Conservation (phyloP, 2,888 invertebrate genomes). For the Cyclophora albipunctata region DNA sequence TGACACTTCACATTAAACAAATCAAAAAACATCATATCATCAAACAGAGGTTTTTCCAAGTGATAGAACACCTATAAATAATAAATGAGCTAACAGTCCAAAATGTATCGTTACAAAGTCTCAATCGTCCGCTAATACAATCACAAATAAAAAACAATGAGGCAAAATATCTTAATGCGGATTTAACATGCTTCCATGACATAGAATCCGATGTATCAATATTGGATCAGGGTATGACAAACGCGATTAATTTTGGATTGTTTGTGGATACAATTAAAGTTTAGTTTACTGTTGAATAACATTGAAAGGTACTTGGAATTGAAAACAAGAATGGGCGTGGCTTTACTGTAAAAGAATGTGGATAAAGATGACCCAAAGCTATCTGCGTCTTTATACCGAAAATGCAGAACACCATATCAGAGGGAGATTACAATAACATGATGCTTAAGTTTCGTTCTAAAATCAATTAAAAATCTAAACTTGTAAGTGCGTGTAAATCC, state of each 20-base stretch:
- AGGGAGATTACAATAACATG: too few relatives aligned
- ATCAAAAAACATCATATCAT: constrained; percentile 14
- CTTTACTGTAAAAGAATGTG: too few relatives aligned
- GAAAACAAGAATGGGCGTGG: too few relatives aligned
- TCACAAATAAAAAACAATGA: constrained; percentile 56
- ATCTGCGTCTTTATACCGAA: too few relatives aligned
- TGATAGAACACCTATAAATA: constrained; percentile 61
- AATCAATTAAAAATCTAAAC: too few relatives aligned
- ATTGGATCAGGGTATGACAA: constrained; percentile 43
- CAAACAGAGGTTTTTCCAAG: constrained; percentile 44
- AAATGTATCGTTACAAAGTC: constrained; percentile 63
- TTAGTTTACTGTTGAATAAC: constrained; percentile 26
- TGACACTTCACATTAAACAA: constrained; percentile 2
- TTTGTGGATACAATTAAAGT: constrained; percentile 8
- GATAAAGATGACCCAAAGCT: too few relatives aligned
- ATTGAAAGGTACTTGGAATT: constrained; percentile 9
- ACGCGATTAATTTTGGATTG: constrained; percentile 23
- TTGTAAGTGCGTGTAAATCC: too few relatives aligned
- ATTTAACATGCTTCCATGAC: constrained; percentile 60
- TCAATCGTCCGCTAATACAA: constrained; percentile 70
- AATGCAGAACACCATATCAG: too few relatives aligned
- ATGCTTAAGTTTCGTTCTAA: too few relatives aligned
- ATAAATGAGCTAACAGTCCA: constrained; percentile 62
- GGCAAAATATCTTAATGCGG: constrained; percentile 57
- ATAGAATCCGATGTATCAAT: constrained; percentile 56